A percentile compares a stretch with the other conserved stretches of the same genome.
These are phyloP conservation scores for Rhopalosiphum padi DNA, from an alignment of 1,140 invertebrate genomes.

Conservation along the genomic window DNA sequence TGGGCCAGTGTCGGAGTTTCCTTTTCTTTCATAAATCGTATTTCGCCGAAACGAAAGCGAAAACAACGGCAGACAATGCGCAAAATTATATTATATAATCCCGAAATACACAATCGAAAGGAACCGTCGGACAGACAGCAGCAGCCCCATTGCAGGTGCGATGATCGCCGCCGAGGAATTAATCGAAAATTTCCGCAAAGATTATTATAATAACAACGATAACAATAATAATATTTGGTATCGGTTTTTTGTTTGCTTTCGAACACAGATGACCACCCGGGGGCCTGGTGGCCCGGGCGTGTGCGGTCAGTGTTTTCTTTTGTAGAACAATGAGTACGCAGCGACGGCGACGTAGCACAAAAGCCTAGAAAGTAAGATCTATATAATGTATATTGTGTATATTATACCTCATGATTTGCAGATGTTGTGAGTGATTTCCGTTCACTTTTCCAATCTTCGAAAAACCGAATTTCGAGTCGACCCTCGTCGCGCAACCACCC, in stretches of 20 bases:
- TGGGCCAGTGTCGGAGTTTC: not conserved
- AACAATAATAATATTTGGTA: not conserved
- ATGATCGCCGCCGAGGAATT: not conserved
- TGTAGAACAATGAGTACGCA: slow-evolving; percentile 31
- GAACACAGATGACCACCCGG: slow-evolving; percentile 34
- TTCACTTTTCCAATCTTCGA: not conserved
- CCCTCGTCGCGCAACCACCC: slow-evolving; percentile 4
- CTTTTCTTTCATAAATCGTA: not conserved
- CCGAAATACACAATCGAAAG: not conserved
- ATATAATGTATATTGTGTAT: not conserved
- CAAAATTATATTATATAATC: not conserved
- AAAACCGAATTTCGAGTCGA: not conserved
- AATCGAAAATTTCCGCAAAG: slow-evolving; percentile 9
- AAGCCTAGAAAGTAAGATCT: not conserved
- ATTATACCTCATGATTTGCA: not conserved
- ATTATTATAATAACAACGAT: slow-evolving; percentile 24
- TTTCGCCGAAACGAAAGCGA: not conserved
- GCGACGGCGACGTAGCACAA: not conserved
- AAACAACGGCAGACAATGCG: slow-evolving; percentile 13
- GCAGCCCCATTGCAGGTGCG: not conserved
- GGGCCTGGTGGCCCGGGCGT: not conserved
- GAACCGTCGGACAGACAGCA: not conserved
- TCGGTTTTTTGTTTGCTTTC: slow-evolving; percentile 29
- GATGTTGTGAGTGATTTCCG: not conserved
- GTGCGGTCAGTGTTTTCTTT: slow-evolving; percentile 47